Percentiles rank a stretch among this genome's conserved stretches.
phyloP scores from a whole-genome alignment of 2,113 vertebrate species.

The Ploceus nigricollis region DNA sequence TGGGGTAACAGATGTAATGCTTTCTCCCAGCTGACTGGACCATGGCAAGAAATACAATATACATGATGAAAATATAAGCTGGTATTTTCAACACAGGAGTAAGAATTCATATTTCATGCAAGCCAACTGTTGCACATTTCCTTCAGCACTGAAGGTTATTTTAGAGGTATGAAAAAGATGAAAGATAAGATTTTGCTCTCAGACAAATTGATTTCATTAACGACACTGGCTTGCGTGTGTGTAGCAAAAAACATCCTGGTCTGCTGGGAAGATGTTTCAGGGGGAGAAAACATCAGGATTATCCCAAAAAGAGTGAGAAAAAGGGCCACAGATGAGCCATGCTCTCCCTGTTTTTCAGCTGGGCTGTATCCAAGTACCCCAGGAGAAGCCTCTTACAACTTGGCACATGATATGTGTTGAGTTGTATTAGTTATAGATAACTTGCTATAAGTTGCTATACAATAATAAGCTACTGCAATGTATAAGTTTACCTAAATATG shows the following conservation, averaged over 20 bases:
- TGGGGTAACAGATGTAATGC: neutral
- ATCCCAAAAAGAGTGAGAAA: neutral
- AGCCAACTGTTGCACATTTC: neutral
- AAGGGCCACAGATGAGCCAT: neutral
- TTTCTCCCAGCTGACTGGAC: neutral
- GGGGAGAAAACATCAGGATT: neutral
- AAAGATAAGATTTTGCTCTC: neutral
- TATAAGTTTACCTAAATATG: neutral
- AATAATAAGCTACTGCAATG: neutral
- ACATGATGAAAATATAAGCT: neutral
- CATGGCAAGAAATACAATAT: neutral
- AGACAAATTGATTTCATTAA: neutral
- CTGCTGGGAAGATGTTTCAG: neutral
- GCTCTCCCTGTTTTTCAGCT: neutral
- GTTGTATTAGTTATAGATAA: neutral
- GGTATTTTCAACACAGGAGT: neutral
- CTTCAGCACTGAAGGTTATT: neutral
- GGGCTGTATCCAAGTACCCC: neutral
- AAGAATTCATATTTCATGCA: neutral
- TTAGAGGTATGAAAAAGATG: slow-evolving; percentile 7
- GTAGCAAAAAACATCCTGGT: neutral
- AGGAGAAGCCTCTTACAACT: neutral
- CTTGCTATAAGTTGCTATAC: neutral
- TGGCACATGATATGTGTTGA: neutral
- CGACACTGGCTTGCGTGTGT: neutral